Evolutionary conservation across 2,113 vertebrate species (phyloP), one percentile per base, ranked within the genome.

Genomic region (Lipotes vexillifer): DNA sequence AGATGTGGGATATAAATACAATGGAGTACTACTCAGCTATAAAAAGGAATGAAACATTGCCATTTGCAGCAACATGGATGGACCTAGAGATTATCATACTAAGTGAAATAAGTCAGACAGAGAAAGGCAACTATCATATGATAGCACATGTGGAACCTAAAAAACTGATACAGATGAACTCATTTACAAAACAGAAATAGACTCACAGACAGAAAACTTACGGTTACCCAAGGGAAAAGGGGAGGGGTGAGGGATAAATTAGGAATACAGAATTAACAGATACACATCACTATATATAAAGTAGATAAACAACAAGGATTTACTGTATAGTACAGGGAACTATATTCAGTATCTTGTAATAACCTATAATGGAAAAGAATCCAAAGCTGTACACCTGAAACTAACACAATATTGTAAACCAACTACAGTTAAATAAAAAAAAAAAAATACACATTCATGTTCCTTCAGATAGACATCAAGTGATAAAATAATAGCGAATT

Each of bases 391-490:
- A 55, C 49, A 36, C 75, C 75, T 55, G 49, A 55, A 55, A 78
- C 33, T 55, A n/a, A 55, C 75, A 78, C 33, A 78, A 25, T 36
- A 78, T 55, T 55, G 52, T 25, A 78, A n/a, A 55, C 33, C 33
- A 55, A 5, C 77, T 55, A 25, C 18, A 78, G 31, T 55, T 55
- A 25, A 55, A 49, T 46, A 1, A 11, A 75, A 80, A 41, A 41
- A 41, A 41, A 41, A 8, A 93, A 15, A 46, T 0, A 27, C 14
- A 44, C 44, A 0, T 15, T 25, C 6, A 0, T 0, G 31, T 8
- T 77, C 66, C 75, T 59, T 13, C 36, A 52, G 52, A 31, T 12
- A 72, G 63, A 83, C 49, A 4, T 0, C 0, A 6, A 41, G 61
- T 23, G 8, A 23, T 14, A 3, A 14, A 4, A 59, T 8, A 27